Evolutionary conservation across 2,888 invertebrate species (phyloP).

Genomic region (Pilophorus perplexus): DNA sequence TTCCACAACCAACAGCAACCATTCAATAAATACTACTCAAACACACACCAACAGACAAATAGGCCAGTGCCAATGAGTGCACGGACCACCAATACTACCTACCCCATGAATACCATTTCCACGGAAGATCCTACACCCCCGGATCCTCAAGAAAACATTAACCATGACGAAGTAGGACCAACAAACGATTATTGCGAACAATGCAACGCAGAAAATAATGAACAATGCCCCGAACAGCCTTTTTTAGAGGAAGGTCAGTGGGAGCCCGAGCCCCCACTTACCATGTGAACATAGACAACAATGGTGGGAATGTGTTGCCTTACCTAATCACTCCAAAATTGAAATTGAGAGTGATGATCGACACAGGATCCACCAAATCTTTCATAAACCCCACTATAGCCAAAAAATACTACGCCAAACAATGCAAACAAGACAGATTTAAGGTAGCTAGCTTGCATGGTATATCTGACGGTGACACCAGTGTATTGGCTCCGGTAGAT

Average conservation of each 20-base stretch:
- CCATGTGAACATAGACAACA: neutral
- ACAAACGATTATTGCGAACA: neutral
- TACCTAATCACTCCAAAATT: constrained; percentile 9
- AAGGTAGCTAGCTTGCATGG: constrained; percentile 7
- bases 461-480: neutral
- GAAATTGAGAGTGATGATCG: constrained; percentile 46
- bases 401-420: neutral
- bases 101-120: neutral
- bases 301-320: neutral
- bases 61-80: neutral
- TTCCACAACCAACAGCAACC: too few species aligned
- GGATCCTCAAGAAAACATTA: too few species aligned
- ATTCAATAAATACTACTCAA: too few species aligned
- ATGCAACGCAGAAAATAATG: neutral
- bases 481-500: neutral
- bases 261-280: neutral
- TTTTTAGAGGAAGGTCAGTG: neutral
- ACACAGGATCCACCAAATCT: constrained; percentile 46
- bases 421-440: constrained; percentile 2
- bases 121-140: neutral
- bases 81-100: neutral
- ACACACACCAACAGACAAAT: too few species aligned
- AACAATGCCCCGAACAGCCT: neutral
- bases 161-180: too few species aligned
- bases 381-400: neutral